phyloP scores from a whole-genome alignment of 2,113 vertebrate species.

The Pelobates fuscus region DNA sequence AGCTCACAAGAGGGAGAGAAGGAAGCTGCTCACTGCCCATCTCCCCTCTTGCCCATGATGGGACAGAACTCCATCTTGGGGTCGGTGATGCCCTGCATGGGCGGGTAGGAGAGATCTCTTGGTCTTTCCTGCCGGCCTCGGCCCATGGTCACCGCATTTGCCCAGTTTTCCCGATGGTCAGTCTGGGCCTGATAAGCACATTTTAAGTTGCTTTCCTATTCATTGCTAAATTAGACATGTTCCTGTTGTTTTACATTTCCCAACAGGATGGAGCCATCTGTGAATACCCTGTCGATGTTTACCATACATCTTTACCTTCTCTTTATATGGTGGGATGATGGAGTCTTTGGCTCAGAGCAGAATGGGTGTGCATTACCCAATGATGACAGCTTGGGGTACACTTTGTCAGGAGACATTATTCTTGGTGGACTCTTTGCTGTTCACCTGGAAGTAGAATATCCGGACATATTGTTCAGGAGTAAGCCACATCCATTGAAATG shows the following conservation, averaged over 20 bases:
- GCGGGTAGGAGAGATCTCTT: too few relatives aligned
- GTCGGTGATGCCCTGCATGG: too few relatives aligned
- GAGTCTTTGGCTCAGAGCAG: neutral
- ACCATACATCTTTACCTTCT: neutral
- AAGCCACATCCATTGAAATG: constrained; percentile 17
- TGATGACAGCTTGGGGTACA: constrained; percentile 15
- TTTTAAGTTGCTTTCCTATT: too few relatives aligned
- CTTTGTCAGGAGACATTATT: constrained; percentile 30
- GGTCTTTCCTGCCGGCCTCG: too few relatives aligned
- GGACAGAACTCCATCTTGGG: too few relatives aligned
- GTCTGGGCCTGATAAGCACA: too few relatives aligned
- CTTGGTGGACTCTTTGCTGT: constrained; percentile 38
- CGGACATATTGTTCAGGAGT: constrained; percentile 22
- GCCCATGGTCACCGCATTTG: too few relatives aligned
- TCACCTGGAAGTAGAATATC: constrained; percentile 34
- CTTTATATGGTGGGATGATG: neutral
- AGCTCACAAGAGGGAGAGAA: too few relatives aligned
- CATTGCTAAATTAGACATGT: too few relatives aligned
- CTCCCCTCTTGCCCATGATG: too few relatives aligned
- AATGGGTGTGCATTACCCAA: neutral
- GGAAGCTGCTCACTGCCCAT: too few relatives aligned
- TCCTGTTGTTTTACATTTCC: neutral
- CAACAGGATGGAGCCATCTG: constrained; percentile 10
- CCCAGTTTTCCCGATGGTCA: too few relatives aligned
- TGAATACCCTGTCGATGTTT: neutral